Evolutionary conservation across 1,140 invertebrate species (phyloP).

Genomic region (Aphelenchoides besseyi): DNA sequence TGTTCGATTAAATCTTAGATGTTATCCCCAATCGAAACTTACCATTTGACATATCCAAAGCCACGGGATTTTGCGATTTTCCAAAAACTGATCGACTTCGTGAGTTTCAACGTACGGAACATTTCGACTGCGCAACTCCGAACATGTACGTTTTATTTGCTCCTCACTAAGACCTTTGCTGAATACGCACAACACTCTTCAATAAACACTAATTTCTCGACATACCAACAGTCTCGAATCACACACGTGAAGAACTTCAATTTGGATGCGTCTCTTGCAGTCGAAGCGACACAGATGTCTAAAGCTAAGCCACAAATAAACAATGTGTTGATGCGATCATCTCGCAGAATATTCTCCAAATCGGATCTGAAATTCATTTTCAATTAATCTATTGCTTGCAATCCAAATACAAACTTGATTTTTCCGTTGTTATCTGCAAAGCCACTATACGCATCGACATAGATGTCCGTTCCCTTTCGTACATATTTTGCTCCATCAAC

Average conservation of each 20-base stretch:
- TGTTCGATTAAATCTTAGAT: too few species aligned
- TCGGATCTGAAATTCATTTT: slow-evolving; percentile 73
- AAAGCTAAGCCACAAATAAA: slow-evolving; percentile 91
- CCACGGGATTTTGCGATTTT: slow-evolving; percentile 37
- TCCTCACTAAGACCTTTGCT: slow-evolving; percentile 52
- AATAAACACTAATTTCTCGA: slow-evolving; percentile 2
- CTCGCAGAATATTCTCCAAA: slow-evolving; percentile 75
- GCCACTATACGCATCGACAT: slow-evolving; percentile 93
- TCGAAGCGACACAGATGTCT: slow-evolving; percentile 79
- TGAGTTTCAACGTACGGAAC: slow-evolving; percentile 36
- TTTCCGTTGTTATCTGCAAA: slow-evolving; percentile 86
- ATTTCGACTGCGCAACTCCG: slow-evolving; percentile 31
- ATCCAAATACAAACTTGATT: too few species aligned
- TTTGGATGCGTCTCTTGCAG: slow-evolving; percentile 68
- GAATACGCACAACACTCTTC: slow-evolving; percentile 25
- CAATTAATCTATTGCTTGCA: slow-evolving; percentile 15
- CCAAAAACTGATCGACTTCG: slow-evolving; percentile 30
- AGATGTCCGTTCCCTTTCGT: slow-evolving; percentile 87
- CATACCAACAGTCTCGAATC: slow-evolving; percentile 34
- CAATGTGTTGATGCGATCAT: slow-evolving; percentile 80
- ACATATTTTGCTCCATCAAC: slow-evolving; percentile 76
- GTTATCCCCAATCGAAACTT: too few species aligned
- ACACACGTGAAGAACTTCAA: slow-evolving; percentile 55
- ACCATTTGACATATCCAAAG: slow-evolving; percentile 40
- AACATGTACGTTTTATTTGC: slow-evolving; percentile 39